Conservation (phyloP, 2,113 vertebrate species). For the Psittacus erithacus region DNA sequence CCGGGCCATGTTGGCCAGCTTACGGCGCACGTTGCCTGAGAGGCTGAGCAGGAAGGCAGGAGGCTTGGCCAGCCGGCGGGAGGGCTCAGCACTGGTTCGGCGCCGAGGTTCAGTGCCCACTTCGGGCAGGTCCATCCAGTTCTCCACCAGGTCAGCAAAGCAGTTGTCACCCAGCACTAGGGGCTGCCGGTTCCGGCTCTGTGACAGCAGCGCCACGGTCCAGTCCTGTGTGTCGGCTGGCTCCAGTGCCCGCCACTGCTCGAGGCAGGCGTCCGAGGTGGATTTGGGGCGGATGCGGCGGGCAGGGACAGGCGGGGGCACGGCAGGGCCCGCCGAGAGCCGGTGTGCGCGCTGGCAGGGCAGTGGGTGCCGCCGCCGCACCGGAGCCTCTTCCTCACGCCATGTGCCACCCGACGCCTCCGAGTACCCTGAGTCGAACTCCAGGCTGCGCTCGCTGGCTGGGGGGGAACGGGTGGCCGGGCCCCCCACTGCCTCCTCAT, state of each 20-base stretch:
- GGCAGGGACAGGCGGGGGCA: conserved; percentile 67
- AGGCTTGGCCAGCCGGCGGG: conserved; percentile 84
- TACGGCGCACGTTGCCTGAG: conserved; percentile 83
- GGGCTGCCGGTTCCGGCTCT: conserved; percentile 92
- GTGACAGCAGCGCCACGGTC: conserved; percentile 89
- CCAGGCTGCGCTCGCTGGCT: conserved; percentile 85
- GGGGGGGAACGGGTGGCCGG: conserved; percentile 72
- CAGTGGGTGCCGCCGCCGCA: conserved; percentile 22
- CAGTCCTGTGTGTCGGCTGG: conserved; percentile 84
- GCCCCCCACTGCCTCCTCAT: conserved; percentile 70
- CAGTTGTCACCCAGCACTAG: conserved; percentile 96
- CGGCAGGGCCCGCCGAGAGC: conserved; percentile 80
- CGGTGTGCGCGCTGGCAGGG: conserved; percentile 73
- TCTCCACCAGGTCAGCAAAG: conserved; percentile 95
- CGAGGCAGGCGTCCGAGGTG: conserved; percentile 91
- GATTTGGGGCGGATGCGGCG: conserved; percentile 88
- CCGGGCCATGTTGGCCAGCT: conserved; percentile 84
- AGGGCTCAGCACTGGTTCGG: conserved; percentile 57
- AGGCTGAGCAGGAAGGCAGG: conserved; percentile 90
- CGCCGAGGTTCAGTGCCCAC: conserved; percentile 76
- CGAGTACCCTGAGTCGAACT: conserved; percentile 93
- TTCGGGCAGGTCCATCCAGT: conserved; percentile 98
- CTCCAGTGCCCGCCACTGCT: conserved; percentile 90
- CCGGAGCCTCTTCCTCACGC: conserved; percentile 83
- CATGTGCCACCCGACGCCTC: conserved; percentile 86